phyloP scores from a whole-genome alignment of 2,113 vertebrate genomes.

The Rostratula benghalensis region DNA sequence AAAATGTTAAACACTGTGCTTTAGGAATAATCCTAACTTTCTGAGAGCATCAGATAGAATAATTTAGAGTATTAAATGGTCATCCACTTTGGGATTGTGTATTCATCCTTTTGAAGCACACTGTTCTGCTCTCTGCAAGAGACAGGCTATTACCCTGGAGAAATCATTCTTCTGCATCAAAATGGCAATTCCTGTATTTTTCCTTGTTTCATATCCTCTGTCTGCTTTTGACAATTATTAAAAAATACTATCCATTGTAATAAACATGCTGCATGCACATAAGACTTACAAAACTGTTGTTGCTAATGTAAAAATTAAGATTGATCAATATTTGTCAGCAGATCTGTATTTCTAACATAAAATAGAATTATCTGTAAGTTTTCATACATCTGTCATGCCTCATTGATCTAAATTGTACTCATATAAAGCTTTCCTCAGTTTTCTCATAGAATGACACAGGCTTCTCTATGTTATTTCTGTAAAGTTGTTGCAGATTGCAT shows the following conservation, averaged over 20 bases:
- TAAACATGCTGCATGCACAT: neutral
- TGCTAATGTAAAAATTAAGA: neutral
- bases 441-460: neutral
- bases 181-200: neutral
- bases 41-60: neutral
- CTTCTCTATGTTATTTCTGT: neutral
- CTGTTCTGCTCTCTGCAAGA: neutral
- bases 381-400: neutral
- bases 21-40: neutral
- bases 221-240: neutral
- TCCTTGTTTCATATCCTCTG: neutral
- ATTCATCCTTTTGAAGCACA: neutral
- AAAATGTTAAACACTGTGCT: neutral
- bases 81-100: neutral
- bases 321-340: neutral
- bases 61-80: neutral
- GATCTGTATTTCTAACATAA: neutral
- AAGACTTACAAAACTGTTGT: neutral
- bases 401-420: neutral
- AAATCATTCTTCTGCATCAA: neutral
- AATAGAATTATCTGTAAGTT: neutral
- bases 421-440: neutral
- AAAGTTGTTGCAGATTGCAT: neutral
- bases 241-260: neutral
- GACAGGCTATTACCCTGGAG: neutral